Evolutionary conservation across 2,113 vertebrate genomes (phyloP), one percentile per base, ranked within the genome.

Genomic region (Chroicocephalus ridibundus): DNA sequence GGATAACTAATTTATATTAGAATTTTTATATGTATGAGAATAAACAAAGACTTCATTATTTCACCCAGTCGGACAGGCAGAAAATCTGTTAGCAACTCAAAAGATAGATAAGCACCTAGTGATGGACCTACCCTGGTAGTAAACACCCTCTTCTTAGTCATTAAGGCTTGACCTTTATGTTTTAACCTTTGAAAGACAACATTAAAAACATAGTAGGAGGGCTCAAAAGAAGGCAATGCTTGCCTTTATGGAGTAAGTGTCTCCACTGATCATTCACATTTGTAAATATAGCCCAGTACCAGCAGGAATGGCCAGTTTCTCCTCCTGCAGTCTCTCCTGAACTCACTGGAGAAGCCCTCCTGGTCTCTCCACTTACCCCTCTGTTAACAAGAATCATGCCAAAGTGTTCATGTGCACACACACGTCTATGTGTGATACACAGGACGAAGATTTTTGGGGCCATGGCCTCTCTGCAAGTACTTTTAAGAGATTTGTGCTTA

Each of bases 321-420:
- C 80, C 80, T 79, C 20, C 49, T 64, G 9, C 4, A 31, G 16
- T 31, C 52, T 27, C 55, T 77, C 52, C 68, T 78, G 34, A 20
- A 31, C 38, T 66, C 62, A 32, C 22, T 9, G 9, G 6, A 82
- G 44, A 36, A 74, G 31, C 10, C 65, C 34, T 79, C 47, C 13
- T 52, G 27, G 3, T 36, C 68, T 62, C 86, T 62, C n/a, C 52
- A 65, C 18, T 76, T n/a, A 38, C 20, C 93, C 10, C 44, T 64
- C n/a, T 80, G 49, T n/a, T 66, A 81, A 51, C 14, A 76, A 44
- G 58, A 26, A 79, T 57, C 47, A 55, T 7, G 29, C 9, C 49
- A 21, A 88, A 47, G 51, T 0, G 0, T 4, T 51, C 42, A 11
- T 5, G 4, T 38, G 58, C 25, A 15, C 14, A 8, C 21, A 11